Conservation (phyloP, 1,140 invertebrate genomes). For the Zaprionus gabonicus region DNA sequence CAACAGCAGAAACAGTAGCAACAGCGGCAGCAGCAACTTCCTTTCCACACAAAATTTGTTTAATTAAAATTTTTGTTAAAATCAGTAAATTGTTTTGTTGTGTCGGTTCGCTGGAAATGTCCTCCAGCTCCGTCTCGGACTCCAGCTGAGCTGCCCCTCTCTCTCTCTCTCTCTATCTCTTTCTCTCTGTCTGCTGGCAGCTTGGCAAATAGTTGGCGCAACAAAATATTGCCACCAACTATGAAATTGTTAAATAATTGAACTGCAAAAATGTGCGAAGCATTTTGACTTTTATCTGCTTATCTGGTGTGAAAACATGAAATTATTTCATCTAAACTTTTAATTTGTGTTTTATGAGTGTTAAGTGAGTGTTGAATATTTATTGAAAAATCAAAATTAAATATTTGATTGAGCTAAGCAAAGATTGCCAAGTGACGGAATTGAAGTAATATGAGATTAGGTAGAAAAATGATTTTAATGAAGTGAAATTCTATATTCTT, state of each 20-base stretch:
- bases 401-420: not conserved
- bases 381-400: not conserved
- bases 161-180: not conserved
- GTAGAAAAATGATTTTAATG: too few species aligned
- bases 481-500: too few species aligned
- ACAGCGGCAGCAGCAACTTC: conserved; percentile 54
- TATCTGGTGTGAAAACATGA: conserved; percentile 8
- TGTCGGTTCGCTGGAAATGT: conserved; percentile 44
- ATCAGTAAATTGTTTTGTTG: conserved; percentile 80
- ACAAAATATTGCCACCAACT: conserved; percentile 44
- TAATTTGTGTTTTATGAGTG: not conserved
- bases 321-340: conserved; percentile 12
- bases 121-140: conserved; percentile 15
- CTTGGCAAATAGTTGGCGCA: conserved; percentile 29
- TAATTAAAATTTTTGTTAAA: conserved; percentile 82
- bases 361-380: not conserved
- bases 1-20: not conserved
- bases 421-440: too few species aligned
- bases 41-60: conserved; percentile 80
- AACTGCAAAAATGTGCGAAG: conserved; percentile 29
- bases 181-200: not conserved
- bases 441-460: too few species aligned
- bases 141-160: conserved; percentile 3
- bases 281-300: not conserved
- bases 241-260: conserved; percentile 44